These are phyloP conservation scores for Zaprionus nigranus DNA, from an alignment of 1,140 invertebrate genomes.

Conservation along the genomic window DNA sequence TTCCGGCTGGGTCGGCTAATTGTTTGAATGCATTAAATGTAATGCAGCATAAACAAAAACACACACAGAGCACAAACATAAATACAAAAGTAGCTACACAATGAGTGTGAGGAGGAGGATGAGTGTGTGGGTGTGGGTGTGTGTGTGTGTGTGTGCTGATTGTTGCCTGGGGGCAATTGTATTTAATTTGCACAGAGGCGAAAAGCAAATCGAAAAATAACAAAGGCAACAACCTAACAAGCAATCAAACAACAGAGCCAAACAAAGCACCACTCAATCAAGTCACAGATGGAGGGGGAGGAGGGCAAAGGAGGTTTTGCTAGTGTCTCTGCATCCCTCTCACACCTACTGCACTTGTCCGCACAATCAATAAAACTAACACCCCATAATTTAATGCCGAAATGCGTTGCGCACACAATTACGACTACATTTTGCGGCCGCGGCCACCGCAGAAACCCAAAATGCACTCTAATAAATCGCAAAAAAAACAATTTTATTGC, in stretches of 20 bases:
- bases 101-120: background rate
- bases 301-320: background rate
- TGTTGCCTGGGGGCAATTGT: constrained; percentile 54
- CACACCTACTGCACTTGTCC: background rate
- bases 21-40: constrained; percentile 71
- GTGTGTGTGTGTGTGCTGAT: constrained; percentile 5
- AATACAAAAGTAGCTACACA: constrained; percentile 49
- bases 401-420: constrained; percentile 73
- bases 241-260: constrained; percentile 56
- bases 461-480: constrained; percentile 82
- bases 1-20: constrained; percentile 56
- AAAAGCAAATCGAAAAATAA: constrained; percentile 69
- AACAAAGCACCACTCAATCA: constrained; percentile 39
- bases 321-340: background rate
- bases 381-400: constrained; percentile 80
- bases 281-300: constrained; percentile 2
- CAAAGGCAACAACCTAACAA: constrained; percentile 64
- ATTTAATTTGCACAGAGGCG: constrained; percentile 65
- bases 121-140: background rate
- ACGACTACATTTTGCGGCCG: constrained; percentile 72
- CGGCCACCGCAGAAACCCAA: constrained; percentile 56
- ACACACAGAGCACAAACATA: background rate
- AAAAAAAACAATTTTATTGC: constrained; percentile 82
- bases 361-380: constrained; percentile 78
- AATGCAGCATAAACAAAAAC: constrained; percentile 61